phyloP scores from a whole-genome alignment of 92 coral and sea anemone genomes.

The Porites cylindrica region DNA sequence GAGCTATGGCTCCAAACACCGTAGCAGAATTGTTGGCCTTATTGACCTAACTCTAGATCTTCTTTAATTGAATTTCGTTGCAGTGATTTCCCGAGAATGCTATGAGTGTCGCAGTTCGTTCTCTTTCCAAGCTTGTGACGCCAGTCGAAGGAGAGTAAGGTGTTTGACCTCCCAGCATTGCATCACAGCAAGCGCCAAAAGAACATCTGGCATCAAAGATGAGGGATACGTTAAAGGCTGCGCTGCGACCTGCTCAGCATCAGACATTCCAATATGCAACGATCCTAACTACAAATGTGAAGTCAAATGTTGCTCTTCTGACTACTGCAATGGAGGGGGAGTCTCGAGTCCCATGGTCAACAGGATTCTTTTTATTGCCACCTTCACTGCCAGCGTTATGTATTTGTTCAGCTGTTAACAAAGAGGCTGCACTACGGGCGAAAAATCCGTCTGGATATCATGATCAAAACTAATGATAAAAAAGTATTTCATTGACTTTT shows the following conservation, averaged over 20 bases:
- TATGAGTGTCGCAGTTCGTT: neutral
- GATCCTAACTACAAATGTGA: neutral
- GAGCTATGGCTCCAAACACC: no score
- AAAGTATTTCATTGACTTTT: no score
- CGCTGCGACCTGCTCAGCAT: neutral
- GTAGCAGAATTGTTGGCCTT: no score
- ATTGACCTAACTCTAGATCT: no score
- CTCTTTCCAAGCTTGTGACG: slow-evolving; percentile 8
- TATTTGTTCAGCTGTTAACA: no score
- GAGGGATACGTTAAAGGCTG: neutral
- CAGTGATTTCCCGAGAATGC: slow-evolving; percentile 27
- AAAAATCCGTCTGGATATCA: no score
- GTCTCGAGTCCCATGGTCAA: no score
- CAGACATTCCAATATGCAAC: neutral
- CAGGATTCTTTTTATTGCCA: no score
- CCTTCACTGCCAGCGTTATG: no score
- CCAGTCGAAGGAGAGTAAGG: neutral
- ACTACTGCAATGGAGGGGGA: slow-evolving; percentile 14
- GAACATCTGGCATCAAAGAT: neutral
- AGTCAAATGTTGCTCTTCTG: neutral
- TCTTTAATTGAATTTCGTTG: neutral
- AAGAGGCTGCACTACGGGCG: no score
- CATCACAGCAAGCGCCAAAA: neutral
- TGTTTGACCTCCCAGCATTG: neutral
- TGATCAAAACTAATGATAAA: no score